Evolutionary conservation across 2,888 invertebrate genomes (phyloP).

Genomic region (Dinocampus coccinellae): DNA sequence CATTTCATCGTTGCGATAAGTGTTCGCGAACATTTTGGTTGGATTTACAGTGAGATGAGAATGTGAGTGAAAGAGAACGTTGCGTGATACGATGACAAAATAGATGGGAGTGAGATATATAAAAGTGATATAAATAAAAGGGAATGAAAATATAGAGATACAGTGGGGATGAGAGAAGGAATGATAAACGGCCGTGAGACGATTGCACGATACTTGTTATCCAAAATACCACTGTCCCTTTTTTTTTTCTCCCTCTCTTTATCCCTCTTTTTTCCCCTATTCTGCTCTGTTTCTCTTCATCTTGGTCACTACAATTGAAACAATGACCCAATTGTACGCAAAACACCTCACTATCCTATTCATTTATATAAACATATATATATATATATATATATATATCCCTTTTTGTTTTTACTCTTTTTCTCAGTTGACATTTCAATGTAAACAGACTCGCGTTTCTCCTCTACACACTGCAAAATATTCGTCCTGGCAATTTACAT

Average conservation of each 20-base stretch:
- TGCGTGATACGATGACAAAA: not conserved
- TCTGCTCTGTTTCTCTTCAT: no score
- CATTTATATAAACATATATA: not conserved
- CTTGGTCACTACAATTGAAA: constrained; percentile 57
- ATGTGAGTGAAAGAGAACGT: not conserved
- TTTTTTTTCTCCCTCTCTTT: no score
- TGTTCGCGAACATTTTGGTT: not conserved
- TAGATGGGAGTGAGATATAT: not conserved
- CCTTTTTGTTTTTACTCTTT: not conserved
- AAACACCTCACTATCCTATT: not conserved
- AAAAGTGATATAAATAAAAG: not conserved
- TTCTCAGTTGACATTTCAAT: not conserved
- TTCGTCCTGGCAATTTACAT: constrained; percentile 57
- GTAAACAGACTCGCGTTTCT: constrained; percentile 10
- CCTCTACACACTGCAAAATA: constrained; percentile 19
- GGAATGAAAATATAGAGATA: constrained; percentile 3
- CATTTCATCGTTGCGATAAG: not conserved
- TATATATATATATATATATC: not conserved
- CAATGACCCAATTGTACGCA: constrained; percentile 58
- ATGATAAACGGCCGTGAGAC: constrained; percentile 9
- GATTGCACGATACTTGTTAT: constrained; percentile 25
- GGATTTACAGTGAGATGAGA: constrained; percentile 6
- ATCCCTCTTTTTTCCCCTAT: no score
- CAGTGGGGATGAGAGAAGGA: constrained; percentile 10
- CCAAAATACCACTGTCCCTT: constrained; percentile 54